phyloP scores from a whole-genome alignment of 2,888 invertebrate species.

The Merodon equestris region DNA sequence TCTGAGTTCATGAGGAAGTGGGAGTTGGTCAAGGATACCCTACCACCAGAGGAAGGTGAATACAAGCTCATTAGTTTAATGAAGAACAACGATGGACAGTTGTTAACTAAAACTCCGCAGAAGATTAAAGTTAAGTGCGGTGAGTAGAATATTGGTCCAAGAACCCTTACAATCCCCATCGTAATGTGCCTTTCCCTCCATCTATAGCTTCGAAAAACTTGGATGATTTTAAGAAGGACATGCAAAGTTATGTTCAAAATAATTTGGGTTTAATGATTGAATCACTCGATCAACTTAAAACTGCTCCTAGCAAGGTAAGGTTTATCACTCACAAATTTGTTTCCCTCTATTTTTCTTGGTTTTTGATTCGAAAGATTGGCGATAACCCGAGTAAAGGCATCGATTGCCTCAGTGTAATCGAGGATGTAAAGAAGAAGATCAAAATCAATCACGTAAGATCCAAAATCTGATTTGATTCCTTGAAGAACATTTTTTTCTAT shows the following conservation, averaged over 20 bases:
- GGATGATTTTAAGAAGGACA: conserved; percentile 13
- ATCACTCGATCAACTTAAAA: conserved; percentile 8
- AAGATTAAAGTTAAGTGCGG: conserved; percentile 25
- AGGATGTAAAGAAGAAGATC: conserved; percentile 24
- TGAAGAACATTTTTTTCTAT: neutral
- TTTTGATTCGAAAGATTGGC: no score
- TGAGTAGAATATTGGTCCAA: conserved; percentile 30
- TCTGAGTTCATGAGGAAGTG: conserved; percentile 37
- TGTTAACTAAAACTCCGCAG: conserved; percentile 2
- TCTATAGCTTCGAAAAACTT: conserved; percentile 14
- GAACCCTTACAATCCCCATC: no score
- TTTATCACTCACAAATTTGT: neutral
- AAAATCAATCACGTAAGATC: conserved; percentile 27
- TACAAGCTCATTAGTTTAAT: conserved; percentile 19
- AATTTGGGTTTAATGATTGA: neutral
- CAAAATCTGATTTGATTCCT: neutral
- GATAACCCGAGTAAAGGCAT: neutral
- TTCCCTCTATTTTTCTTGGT: neutral
- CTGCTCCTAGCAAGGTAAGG: conserved; percentile 19
- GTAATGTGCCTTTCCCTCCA: no score
- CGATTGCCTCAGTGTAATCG: neutral
- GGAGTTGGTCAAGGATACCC: conserved; percentile 28
- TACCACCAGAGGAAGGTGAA: conserved; percentile 22
- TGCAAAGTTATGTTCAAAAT: neutral
- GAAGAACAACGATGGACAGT: conserved; percentile 21